phyloP scores from a whole-genome alignment of 2,797 vertebrate species.

The Tapera naevia region DNA sequence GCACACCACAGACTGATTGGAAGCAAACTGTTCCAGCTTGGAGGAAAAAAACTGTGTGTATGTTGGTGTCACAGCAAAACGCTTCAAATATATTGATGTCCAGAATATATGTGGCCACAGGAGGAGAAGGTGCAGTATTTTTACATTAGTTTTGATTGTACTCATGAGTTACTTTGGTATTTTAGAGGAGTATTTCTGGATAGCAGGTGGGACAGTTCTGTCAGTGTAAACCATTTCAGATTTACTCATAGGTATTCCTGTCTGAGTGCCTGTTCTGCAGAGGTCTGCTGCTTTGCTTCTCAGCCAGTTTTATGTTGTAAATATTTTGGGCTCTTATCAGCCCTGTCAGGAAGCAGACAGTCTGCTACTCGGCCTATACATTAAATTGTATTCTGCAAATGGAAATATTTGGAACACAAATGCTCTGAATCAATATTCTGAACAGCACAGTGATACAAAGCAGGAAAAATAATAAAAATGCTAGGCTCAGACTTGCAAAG shows the following conservation, averaged over 20 bases:
- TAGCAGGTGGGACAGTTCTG: neutral
- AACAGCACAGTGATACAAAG: neutral
- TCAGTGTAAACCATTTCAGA: neutral
- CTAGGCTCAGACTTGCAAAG: neutral
- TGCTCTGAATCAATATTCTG: constrained; percentile 38
- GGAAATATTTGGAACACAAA: constrained; percentile 26
- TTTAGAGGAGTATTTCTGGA: neutral
- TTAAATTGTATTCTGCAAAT: constrained; percentile 45
- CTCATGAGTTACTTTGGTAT: neutral
- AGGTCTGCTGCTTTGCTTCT: neutral
- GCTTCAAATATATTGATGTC: neutral
- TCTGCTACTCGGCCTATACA: constrained; percentile 38
- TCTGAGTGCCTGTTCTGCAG: constrained; percentile 37
- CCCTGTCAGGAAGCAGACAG: constrained; percentile 33
- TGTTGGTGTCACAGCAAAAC: neutral
- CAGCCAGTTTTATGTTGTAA: constrained; percentile 6
- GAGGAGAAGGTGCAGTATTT: neutral
- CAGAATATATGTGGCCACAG: neutral
- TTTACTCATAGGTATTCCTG: neutral
- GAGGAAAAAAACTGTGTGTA: neutral
- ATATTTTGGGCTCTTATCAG: constrained; percentile 30
- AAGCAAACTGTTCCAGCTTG: neutral
- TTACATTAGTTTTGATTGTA: neutral
- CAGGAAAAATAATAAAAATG: constrained; percentile 14
- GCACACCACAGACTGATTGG: neutral